Evolutionary conservation across 1,140 invertebrate genomes (phyloP).

Genomic region (Scaptomyza hsui): DNA sequence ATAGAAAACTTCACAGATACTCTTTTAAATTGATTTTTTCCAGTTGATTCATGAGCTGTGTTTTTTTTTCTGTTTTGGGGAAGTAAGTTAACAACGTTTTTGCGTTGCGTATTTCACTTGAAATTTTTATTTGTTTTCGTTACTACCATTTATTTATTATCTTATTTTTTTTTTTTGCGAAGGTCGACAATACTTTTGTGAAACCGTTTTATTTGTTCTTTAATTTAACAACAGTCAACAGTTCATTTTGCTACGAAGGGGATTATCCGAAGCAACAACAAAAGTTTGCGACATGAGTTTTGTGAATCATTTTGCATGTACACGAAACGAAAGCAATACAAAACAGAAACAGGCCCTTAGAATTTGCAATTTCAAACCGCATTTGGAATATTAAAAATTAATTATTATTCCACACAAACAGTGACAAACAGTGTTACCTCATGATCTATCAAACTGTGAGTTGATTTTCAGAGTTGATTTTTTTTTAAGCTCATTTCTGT

Average conservation of each 20-base stretch:
- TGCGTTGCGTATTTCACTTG: conserved; percentile 59
- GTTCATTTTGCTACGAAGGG: conserved; percentile 38
- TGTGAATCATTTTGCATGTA: conserved; percentile 33
- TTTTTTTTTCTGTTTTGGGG: conserved; percentile 20
- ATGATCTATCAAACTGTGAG: not conserved
- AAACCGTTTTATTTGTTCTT: conserved; percentile 66
- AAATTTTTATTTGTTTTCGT: conserved; percentile 31
- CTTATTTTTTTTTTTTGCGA: conserved; percentile 46
- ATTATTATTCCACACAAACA: conserved; percentile 22
- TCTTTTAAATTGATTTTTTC: conserved; percentile 62
- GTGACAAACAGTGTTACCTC: not conserved
- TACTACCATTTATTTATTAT: not conserved
- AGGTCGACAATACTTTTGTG: conserved; percentile 59
- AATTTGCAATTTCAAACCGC: conserved; percentile 16
- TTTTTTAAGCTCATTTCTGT: too few relatives aligned
- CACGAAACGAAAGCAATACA: not conserved
- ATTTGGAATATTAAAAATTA: conserved; percentile 11
- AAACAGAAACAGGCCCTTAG: conserved; percentile 20
- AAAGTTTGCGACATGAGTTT: conserved; percentile 8
- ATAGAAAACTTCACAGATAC: conserved; percentile 49
- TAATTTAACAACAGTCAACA: conserved; percentile 56
- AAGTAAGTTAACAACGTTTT: conserved; percentile 64
- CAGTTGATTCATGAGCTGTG: conserved; percentile 49
- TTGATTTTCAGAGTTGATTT: too few relatives aligned
- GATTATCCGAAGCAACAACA: conserved; percentile 18